Percentiles rank a stretch among this genome's conserved stretches.
These are phyloP conservation scores for Procambarus clarkii DNA, from an alignment of 1,140 invertebrate species.

Conservation along the genomic window DNA sequence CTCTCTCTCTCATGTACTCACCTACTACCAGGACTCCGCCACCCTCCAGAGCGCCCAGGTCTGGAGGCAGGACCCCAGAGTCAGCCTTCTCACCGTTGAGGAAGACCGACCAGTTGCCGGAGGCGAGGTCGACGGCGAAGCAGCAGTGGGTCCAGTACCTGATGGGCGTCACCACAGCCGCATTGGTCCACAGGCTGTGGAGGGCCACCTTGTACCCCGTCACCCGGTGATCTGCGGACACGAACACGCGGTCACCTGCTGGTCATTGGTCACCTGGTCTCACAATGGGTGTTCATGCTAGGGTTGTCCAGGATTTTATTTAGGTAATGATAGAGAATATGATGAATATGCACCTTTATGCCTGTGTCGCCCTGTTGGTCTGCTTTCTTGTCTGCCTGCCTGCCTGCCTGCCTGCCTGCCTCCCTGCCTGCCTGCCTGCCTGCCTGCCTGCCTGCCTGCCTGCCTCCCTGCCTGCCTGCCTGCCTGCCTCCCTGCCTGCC, in stretches of 20 bases:
- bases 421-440: too few relatives aligned
- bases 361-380: too few relatives aligned
- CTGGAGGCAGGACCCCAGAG: background rate
- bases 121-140: conserved; percentile 23
- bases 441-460: too few relatives aligned
- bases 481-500: too few relatives aligned
- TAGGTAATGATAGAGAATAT: background rate
- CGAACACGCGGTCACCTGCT: too few relatives aligned
- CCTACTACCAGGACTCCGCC: conserved; percentile 51
- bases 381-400: too few relatives aligned
- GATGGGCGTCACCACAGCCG: conserved; percentile 40
- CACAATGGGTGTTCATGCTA: background rate
- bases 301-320: background rate
- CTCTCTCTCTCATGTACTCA: background rate
- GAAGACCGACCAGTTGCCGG: conserved; percentile 45
- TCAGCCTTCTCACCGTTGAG: conserved; percentile 31
- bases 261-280: background rate
- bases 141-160: conserved; percentile 63
- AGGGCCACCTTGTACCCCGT: conserved; percentile 43
- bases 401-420: too few relatives aligned
- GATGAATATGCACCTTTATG: background rate
- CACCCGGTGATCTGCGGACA: conserved; percentile 49
- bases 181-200: conserved; percentile 30
- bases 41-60: background rate
- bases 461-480: too few relatives aligned